Evolutionary conservation across 2,888 invertebrate species (phyloP).

Genomic region (Gibbula magus): DNA sequence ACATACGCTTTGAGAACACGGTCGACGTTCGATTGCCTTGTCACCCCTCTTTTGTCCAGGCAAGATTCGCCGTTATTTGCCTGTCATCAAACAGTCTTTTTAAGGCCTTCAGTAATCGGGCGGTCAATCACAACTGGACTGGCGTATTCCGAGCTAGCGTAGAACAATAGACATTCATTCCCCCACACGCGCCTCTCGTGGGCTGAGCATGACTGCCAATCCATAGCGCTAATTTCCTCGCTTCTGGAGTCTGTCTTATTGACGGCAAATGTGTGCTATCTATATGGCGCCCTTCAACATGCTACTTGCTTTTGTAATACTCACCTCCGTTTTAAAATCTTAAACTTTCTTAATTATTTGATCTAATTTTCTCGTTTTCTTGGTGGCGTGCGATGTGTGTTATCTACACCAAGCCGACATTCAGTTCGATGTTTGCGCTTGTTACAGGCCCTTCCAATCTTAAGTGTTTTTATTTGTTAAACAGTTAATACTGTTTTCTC

Average conservation of each 20-base stretch:
- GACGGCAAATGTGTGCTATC: conserved; percentile 8
- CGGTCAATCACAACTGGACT: conserved; percentile 20
- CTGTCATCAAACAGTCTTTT: conserved; percentile 24
- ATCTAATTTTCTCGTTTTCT: too few relatives aligned
- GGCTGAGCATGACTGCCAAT: conserved; percentile 37
- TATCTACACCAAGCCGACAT: too few relatives aligned
- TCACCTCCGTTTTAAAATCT: too few relatives aligned
- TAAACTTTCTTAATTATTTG: too few relatives aligned
- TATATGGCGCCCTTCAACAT: background rate
- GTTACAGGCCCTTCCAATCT: too few relatives aligned
- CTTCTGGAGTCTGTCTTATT: background rate
- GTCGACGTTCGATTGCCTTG: conserved; percentile 8
- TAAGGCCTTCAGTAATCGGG: conserved; percentile 14
- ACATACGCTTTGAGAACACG: background rate
- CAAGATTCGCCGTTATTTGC: conserved; percentile 9
- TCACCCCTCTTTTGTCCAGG: conserved; percentile 14
- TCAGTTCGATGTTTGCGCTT: too few relatives aligned
- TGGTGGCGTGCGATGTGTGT: too few relatives aligned
- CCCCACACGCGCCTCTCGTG: conserved; percentile 33
- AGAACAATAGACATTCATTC: conserved; percentile 41
- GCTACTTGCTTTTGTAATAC: too few relatives aligned
- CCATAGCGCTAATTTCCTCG: conserved; percentile 38
- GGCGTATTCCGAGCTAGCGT: background rate
- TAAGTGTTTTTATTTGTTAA: too few relatives aligned
- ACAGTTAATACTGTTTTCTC: too few relatives aligned